Percentiles rank a stretch among this genome's conserved stretches.
Evolutionary conservation across 1,140 invertebrate species (phyloP).

Genomic region (Holcopasites calliopsidis): DNA sequence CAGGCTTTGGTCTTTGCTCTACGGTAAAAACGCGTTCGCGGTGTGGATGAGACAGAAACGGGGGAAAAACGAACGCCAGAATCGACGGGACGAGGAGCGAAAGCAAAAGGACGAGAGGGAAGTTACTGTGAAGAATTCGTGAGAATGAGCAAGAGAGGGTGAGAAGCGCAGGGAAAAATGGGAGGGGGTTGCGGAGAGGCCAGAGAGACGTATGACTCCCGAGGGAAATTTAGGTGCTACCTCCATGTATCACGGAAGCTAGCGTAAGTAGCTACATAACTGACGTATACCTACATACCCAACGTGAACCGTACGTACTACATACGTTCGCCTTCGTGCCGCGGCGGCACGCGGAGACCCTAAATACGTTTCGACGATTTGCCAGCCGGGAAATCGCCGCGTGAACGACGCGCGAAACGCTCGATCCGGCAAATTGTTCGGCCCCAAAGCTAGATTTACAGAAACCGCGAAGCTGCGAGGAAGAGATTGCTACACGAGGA

Average conservation of each 20-base stretch:
- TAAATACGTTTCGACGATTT: neutral
- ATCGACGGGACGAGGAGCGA: too few species aligned
- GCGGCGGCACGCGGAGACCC: neutral
- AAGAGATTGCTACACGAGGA: neutral
- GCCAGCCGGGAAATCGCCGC: conserved; percentile 11
- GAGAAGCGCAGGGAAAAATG: conserved; percentile 18
- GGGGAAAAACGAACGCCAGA: neutral
- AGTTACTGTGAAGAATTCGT: neutral
- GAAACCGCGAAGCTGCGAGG: neutral
- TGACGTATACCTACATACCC: conserved; percentile 52
- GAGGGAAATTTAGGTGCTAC: conserved; percentile 71
- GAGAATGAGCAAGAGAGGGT: neutral
- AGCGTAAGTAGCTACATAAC: conserved; percentile 68
- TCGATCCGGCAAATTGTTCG: neutral
- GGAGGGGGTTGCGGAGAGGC: conserved; percentile 37
- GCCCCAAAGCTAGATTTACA: conserved; percentile 1
- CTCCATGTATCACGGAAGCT: conserved; percentile 70
- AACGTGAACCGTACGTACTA: conserved; percentile 2
- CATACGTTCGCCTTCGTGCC: neutral
- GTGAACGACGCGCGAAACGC: conserved; percentile 15
- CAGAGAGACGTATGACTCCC: conserved; percentile 65
- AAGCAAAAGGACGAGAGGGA: neutral
- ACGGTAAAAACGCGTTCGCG: neutral
- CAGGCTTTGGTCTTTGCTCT: too few species aligned
- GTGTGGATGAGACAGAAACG: neutral